Percentiles rank a stretch among this genome's conserved stretches.
Evolutionary conservation across 2,888 invertebrate species (phyloP).

Genomic region (Apotomis turbidana): DNA sequence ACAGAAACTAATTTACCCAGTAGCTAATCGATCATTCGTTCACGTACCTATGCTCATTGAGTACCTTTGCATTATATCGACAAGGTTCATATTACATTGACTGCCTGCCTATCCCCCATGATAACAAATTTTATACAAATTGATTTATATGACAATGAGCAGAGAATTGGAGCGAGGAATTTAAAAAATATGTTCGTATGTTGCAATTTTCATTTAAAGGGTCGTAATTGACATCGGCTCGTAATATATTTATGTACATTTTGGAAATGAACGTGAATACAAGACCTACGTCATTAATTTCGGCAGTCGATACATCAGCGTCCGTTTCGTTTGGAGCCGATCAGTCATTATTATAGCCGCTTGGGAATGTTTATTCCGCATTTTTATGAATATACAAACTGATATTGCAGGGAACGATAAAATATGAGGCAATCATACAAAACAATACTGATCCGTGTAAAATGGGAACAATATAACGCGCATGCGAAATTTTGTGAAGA

Average conservation of each 20-base stretch:
- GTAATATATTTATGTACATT: not conserved
- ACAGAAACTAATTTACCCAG: constrained; percentile 24
- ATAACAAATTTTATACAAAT: constrained; percentile 33
- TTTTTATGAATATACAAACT: no score
- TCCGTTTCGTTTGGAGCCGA: constrained; percentile 19
- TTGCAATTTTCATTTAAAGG: not conserved
- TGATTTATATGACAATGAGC: constrained; percentile 32
- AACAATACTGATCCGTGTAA: not conserved
- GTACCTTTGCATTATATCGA: not conserved
- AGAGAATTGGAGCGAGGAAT: constrained; percentile 29
- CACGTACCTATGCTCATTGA: not conserved
- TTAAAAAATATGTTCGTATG: constrained; percentile 32
- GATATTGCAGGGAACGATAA: not conserved
- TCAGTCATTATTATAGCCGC: constrained; percentile 26
- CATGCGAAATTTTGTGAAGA: no score
- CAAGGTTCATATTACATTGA: constrained; percentile 8
- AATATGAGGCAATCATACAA: constrained; percentile 9
- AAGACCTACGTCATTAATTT: constrained; percentile 25
- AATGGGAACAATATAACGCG: no score
- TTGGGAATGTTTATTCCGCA: constrained; percentile 8
- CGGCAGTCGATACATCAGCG: constrained; percentile 29
- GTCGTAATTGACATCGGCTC: not conserved
- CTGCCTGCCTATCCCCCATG: not conserved
- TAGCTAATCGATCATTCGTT: constrained; percentile 5
- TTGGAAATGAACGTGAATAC: not conserved